Base-by-base conservation (phyloP, 2,113 vertebrate species). In the Melozone crissalis region DNA sequence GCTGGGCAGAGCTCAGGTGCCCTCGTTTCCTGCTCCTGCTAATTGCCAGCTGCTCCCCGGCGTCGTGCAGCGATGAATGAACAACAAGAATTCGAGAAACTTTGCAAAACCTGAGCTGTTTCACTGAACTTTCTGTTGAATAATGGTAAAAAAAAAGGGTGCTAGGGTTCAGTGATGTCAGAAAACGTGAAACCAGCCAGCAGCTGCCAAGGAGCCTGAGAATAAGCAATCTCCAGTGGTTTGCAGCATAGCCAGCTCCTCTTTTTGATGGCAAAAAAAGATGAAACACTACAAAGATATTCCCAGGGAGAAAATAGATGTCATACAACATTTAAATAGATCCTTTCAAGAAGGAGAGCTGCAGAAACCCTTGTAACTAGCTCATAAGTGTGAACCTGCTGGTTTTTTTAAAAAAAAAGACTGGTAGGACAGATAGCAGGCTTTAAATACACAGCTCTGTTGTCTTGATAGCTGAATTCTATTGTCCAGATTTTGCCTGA, bases 291-390 rank as follows among this genome's bases (percentile, higher is more conserved):
- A 79, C 84, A 49, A 43, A 55, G 80, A 78, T 91, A 90, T 75
- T 96, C 95, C 97, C 78, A 65, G 87, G 90, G 97, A 97, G 97
- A 94, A 85, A 94, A 95, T 89, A 95, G 85, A 95, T 43, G 49
- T 80, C 95, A 97, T 97, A 90, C 95, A 97, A 97, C 96, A 97
- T 97, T 97, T 97, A 97, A 97, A 94, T n/a, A 44, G 96, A 89
- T 85, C 74, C 78, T 96, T 95, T 97, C 95, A 97, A 94, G 95
- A 97, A 93, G 87, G 78, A 96, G 72, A 95, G 85, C 87, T 82
- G 59, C 89, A 78, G 84, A 55, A 79, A 89, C 84, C 88, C 67
- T 95, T 95, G 94, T 93, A 96, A 95, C 87, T 63, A 27, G 87
- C 88, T 89, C 80, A 84, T 46, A 26, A 97, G 89, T 90, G 72